Base-by-base conservation (phyloP, 1,140 invertebrate species). In the Fopius arisanus region DNA sequence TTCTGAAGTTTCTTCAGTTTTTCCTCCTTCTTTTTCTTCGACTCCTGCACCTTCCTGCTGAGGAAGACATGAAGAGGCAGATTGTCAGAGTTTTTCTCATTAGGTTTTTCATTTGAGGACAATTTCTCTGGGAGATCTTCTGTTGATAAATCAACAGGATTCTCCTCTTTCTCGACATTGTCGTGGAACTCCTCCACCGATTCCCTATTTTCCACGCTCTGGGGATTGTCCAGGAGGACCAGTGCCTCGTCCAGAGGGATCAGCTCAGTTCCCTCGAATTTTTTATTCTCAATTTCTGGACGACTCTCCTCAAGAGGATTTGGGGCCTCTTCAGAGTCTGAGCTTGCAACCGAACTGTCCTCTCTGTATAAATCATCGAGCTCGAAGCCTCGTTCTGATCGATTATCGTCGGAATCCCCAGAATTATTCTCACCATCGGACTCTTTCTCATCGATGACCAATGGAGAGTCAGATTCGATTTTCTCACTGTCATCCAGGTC, bases 361-460 rank as follows among this genome's bases (percentile, higher is more conserved):
- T 88, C 86, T 0, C 86, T 80, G 54, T 88, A 88, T 1, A 87
- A 70, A 81, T 88, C 86, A 10, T 88, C 86, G n/a, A 87, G 62
- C 3, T 84, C 85, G 4, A 83, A 84, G 0, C 78, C 75, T 5
- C 78, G 78, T 12, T 81, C 80, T 37, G 83, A 87, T 9, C 75
- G 72, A 6, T 78, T 77, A 4, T 83, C 1, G 14, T 87, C 84
- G 28, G 87, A 85, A 21, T 81, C 84, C 54, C 82, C 82, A 41
- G 76, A 82, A 4, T 72, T 74, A 0, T 85, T 81, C 26, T 65
- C 54, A 3, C 40, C 66, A 29, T 74, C 73, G 14, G 33, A 51
- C 21, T 73, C 78, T 31, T 79, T 79, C 26, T 87, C 85, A 16
- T 87, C 84, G 28, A 87, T 87, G 5, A 87, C 78, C 48, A 88